A percentile compares a stretch with the other conserved stretches of the same genome.
phyloP scores from a whole-genome alignment of 2,888 invertebrate species.

The Itoplectis maculator region DNA sequence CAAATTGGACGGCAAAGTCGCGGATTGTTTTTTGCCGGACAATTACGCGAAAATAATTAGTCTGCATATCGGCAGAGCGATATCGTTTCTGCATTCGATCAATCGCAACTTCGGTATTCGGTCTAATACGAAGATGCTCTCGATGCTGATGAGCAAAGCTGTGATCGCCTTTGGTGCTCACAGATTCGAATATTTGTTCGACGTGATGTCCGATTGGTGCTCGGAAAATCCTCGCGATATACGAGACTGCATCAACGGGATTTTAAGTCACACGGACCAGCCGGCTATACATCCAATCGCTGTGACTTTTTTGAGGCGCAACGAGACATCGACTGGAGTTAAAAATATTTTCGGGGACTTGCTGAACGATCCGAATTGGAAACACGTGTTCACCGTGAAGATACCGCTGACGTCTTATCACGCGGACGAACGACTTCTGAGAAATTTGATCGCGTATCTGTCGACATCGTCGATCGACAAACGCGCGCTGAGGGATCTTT shows the following conservation, averaged over 20 bases:
- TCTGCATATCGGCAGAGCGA: conserved; percentile 87
- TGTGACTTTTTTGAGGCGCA: conserved; percentile 86
- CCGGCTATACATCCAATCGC: conserved; percentile 87
- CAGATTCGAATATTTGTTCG: conserved; percentile 86
- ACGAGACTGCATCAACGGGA: conserved; percentile 81
- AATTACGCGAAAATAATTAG: conserved; percentile 87
- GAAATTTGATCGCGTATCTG: conserved; percentile 88
- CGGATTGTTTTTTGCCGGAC: conserved; percentile 86
- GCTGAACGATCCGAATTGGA: conserved; percentile 85
- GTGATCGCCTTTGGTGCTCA: conserved; percentile 86
- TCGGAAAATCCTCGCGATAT: conserved; percentile 72
- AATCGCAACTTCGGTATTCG: conserved; percentile 79
- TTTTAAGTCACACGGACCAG: conserved; percentile 87
- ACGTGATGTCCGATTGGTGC: conserved; percentile 86
- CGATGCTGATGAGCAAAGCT: conserved; percentile 88
- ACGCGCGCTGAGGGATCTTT: conserved; percentile 83
- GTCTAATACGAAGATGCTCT: conserved; percentile 84
- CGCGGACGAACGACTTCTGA: conserved; percentile 85
- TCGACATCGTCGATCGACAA: conserved; percentile 81
- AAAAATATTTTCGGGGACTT: conserved; percentile 85
- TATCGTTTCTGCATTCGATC: conserved; percentile 87
- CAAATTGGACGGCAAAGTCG: conserved; percentile 86
- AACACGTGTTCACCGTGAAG: conserved; percentile 88
- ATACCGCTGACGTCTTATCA: conserved; percentile 87
- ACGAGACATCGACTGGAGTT: conserved; percentile 82